Evolutionary conservation across 1,140 invertebrate species (phyloP).

Genomic region (Micrasema longulum): DNA sequence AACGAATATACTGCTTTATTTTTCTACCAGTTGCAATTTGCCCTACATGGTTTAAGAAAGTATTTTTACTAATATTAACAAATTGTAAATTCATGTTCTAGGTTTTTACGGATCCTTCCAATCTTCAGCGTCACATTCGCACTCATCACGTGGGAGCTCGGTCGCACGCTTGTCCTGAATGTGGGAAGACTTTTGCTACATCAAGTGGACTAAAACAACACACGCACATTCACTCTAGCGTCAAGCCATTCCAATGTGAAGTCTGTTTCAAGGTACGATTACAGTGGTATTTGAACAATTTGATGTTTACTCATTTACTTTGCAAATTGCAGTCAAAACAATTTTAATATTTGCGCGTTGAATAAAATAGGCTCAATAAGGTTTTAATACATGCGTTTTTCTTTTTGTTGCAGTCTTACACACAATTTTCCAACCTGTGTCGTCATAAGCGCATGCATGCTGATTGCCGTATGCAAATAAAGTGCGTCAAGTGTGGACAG

Average conservation of each 20-base stretch:
- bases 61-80: too few species aligned
- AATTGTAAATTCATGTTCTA: slow-evolving; percentile 66
- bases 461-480: slow-evolving; percentile 87
- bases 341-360: too few species aligned
- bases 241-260: slow-evolving; percentile 98
- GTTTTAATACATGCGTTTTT: slow-evolving; percentile 40
- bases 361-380: too few species aligned
- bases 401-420: slow-evolving; percentile 89
- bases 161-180: slow-evolving; percentile 96
- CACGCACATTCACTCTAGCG: slow-evolving; percentile 98
- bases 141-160: slow-evolving; percentile 92
- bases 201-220: slow-evolving; percentile 98
- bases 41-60: too few species aligned
- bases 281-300: too few species aligned
- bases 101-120: slow-evolving; percentile 95
- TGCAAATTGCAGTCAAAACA: too few species aligned
- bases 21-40: too few species aligned
- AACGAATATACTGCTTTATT: too few species aligned
- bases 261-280: slow-evolving; percentile 84
- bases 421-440: slow-evolving; percentile 99
- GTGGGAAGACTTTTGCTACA: slow-evolving; percentile 98
- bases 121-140: slow-evolving; percentile 95
- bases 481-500: slow-evolving; percentile 93
- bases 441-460: slow-evolving; percentile 99
- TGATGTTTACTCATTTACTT: too few species aligned